phyloP scores from a whole-genome alignment of 2,113 vertebrate species.

The Antigone vipio region DNA sequence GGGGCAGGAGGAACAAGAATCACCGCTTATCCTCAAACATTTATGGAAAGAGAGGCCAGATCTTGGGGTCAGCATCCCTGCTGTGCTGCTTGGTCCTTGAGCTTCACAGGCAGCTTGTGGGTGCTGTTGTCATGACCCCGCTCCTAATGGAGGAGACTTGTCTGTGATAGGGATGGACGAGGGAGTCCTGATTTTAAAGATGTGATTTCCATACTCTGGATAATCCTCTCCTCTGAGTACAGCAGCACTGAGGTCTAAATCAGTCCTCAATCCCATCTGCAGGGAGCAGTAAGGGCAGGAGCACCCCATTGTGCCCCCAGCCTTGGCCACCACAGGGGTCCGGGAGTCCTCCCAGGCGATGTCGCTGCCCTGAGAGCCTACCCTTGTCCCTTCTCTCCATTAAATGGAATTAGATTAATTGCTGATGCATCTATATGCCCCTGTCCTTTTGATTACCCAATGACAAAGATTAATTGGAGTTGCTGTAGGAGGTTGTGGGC shows the following conservation, averaged over 20 bases:
- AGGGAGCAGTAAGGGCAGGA: neutral
- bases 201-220: fast-evolving
- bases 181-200: neutral
- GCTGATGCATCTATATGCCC: conserved; percentile 72
- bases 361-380: neutral
- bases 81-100: neutral
- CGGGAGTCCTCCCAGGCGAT: neutral
- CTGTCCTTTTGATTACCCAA: conserved; percentile 66
- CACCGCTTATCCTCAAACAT: neutral
- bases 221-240: neutral
- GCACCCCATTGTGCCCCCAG: neutral
- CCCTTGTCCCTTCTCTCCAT: conserved; percentile 9
- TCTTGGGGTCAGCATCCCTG: neutral
- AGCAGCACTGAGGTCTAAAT: neutral
- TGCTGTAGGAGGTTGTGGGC: neutral
- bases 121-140: fast-evolving
- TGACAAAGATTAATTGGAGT: conserved; percentile 77
- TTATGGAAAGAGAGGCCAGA: neutral
- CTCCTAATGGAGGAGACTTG: neutral
- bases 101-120: neutral
- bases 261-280: fast-evolving
- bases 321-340: fast-evolving
- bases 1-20: neutral
- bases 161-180: too few relatives aligned
- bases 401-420: conserved; percentile 78